phyloP scores from a whole-genome alignment of 1,140 invertebrate species.

The Lanistes nyassanus region DNA sequence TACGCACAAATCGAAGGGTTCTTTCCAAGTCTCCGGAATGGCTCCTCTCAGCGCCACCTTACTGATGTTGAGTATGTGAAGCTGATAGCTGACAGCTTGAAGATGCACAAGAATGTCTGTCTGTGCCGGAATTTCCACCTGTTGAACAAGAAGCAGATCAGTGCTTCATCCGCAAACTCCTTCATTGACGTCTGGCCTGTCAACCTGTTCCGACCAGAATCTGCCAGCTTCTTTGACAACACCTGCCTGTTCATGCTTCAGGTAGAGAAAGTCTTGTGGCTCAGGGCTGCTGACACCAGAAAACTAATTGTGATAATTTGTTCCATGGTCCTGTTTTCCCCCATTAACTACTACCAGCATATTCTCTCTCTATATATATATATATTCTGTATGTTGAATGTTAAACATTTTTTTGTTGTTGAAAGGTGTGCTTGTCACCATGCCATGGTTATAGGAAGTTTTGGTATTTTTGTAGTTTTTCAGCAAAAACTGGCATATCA shows the following conservation, averaged over 20 bases:
- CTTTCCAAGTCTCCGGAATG: slow-evolving; percentile 54
- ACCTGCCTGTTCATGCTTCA: slow-evolving; percentile 85
- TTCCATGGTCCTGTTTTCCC: too few species aligned
- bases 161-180: slow-evolving; percentile 44
- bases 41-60: slow-evolving; percentile 56
- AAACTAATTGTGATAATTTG: slow-evolving; percentile 65
- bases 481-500: too few species aligned
- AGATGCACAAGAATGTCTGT: slow-evolving; percentile 95
- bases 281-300: neutral
- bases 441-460: too few species aligned
- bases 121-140: slow-evolving; percentile 90
- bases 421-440: too few species aligned
- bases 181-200: slow-evolving; percentile 97
- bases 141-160: slow-evolving; percentile 73
- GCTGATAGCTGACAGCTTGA: slow-evolving; percentile 84
- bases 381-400: too few species aligned
- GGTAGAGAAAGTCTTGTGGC: neutral
- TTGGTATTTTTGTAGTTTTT: too few species aligned
- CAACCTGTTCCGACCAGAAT: slow-evolving; percentile 65
- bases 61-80: slow-evolving; percentile 82
- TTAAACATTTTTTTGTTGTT: too few species aligned
- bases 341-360: too few species aligned
- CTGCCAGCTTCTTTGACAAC: slow-evolving; percentile 74
- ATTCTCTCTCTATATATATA: too few species aligned
- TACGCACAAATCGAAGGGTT: slow-evolving; percentile 36